Base-by-base conservation (phyloP, 2,888 invertebrate genomes). In the Drosophila setosimentum region DNA sequence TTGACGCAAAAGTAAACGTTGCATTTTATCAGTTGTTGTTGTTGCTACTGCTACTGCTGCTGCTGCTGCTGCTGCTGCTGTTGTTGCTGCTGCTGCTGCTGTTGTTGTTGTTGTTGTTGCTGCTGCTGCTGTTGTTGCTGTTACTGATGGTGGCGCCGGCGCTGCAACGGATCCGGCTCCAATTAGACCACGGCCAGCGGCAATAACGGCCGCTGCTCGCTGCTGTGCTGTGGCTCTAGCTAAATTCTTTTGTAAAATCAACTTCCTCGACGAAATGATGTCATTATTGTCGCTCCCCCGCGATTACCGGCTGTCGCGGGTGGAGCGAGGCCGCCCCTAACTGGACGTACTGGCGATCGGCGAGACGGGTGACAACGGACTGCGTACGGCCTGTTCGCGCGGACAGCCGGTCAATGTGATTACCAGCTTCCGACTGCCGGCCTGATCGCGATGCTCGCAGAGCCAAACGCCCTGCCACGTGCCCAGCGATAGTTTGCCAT, bases 391-490 rank as follows among this genome's bases (percentile, higher is more conserved):
- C 78, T 97, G 96, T 76, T 97, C 97, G 85, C 97, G 95, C 92
- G 97, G 95, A 94, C 97, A 97, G 76, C 98, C 98, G 90, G 98
- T 98, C 93, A 98, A 94, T 84, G 98, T 98, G 93, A 98, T 96
- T 91, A 97, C 96, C 92, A 95, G 94, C 95, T 98, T 98, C 91
- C 98, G 96, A 93, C 97, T 97, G 91, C 98, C 98, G 87, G 98
- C 98, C 93, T 97, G 97, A 94, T 99, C 98, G 92, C 99, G 96
- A 94, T 99, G 99, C 94, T 99, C 99, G 94, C 99, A 99, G 89
- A 99, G 95, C 99, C 99, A 99, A 83, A 99, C 97, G 78, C 99
- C 99, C 94, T 99, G 99, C 99, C 99, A 99, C 90, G 98, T 98
- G 87, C 99, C 99, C 91, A 99, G 94, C 93, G 98, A 98, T 91